Conservation (phyloP, 2,888 invertebrate genomes). For the Ophion obscuratus region DNA sequence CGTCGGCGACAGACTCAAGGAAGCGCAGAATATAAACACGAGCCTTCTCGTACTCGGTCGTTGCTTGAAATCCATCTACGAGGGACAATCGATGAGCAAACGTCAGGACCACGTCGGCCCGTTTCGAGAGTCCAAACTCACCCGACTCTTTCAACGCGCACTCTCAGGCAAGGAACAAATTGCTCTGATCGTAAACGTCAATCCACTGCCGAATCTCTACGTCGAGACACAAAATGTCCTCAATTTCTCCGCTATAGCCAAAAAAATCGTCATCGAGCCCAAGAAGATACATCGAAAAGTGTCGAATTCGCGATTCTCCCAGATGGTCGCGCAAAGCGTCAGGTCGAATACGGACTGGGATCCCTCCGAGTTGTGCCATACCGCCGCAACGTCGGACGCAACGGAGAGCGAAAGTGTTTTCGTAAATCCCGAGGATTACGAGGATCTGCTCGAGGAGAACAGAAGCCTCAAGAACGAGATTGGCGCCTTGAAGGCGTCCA, state of each 20-base stretch:
- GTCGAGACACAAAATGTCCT: constrained; percentile 95
- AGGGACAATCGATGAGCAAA: constrained; percentile 77
- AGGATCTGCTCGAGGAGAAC: constrained; percentile 77
- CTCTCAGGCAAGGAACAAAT: constrained; percentile 90
- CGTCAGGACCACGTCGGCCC: constrained; percentile 84
- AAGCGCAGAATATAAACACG: constrained; percentile 96
- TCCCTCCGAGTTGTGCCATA: constrained; percentile 63
- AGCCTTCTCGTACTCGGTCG: constrained; percentile 94
- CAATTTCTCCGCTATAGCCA: constrained; percentile 93
- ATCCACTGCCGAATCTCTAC: constrained; percentile 90
- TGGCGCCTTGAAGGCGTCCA: constrained; percentile 71
- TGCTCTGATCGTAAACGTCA: constrained; percentile 95
- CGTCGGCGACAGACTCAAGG: constrained; percentile 91
- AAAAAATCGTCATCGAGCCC: constrained; percentile 85
- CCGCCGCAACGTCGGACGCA: constrained; percentile 14
- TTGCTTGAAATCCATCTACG: constrained; percentile 89
- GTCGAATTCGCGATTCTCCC: constrained; percentile 78
- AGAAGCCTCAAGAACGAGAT: constrained; percentile 76
- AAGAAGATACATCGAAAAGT: constrained; percentile 69
- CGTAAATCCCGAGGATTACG: constrained; percentile 73
- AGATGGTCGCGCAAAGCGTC: constrained; percentile 76
- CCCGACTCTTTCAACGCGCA: constrained; percentile 93
- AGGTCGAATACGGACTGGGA: constrained; percentile 80
- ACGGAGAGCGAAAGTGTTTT: constrained; percentile 51
- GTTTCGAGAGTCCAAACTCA: constrained; percentile 95